Evolutionary conservation across 2,797 vertebrate genomes (phyloP), one percentile per base, ranked within the genome.

Genomic region (Pyrrhura leucotis): DNA sequence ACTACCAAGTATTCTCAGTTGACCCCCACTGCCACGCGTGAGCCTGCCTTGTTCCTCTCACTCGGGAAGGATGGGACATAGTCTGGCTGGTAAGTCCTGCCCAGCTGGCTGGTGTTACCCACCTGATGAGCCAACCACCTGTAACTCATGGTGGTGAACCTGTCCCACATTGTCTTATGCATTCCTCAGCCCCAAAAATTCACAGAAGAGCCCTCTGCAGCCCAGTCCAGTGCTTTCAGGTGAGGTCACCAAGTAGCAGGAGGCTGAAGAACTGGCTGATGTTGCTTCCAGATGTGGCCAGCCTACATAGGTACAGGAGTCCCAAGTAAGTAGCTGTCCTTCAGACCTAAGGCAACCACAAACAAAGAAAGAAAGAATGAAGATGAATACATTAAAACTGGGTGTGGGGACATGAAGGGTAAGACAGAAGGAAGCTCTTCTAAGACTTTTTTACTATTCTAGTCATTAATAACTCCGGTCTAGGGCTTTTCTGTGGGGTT

Each of bases 231-330:
- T 58, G 7, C 61, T 48, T 76, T 67, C 65, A 79, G 35, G 11
- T 45, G 25, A 76, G 75, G 18, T 28, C 39, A 63, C 3, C 16
- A 68, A 40, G n/a, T 29, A 67, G 21, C 31, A 35, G 14, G 20
- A 94, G 8, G 20, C 39, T 75, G 63, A 90, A 87, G 69, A 54
- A 44, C 28, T 44, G 17, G 1, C 4, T 82, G 33, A 5, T 8
- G 2, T 72, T 66, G 4, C 33, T 85, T 83, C 65, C 42, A 47
- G 13, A 66, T 22, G 19, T 7, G 28, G 6, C 14, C 53, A 73
- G 16, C 17, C 77, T 10, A 47, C 12, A 13, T 0, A 0, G 12
- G 6, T 51, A 10, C 6, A 2, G 5, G 7, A 61, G 21, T 45
- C 29, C 7, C 25, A 42, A 17, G 8, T 22, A 51, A 1, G 1